Base-by-base conservation (phyloP, 2,888 invertebrate genomes). In the Prenolepis imparis region DNA sequence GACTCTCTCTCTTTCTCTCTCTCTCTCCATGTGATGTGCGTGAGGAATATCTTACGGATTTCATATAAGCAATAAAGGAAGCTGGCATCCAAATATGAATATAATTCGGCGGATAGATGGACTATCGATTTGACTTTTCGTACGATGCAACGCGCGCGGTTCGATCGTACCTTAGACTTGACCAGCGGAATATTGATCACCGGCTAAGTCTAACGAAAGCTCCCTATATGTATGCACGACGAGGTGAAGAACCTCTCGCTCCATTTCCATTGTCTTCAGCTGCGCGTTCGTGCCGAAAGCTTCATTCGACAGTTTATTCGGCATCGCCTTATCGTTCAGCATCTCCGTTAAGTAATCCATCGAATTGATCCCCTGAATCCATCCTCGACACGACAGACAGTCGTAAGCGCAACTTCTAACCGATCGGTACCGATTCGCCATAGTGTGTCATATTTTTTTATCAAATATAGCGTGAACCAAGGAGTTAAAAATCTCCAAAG, bases 231-330 rank as follows among this genome's bases (percentile, higher is more conserved):
- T 77, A 74, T 84, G 73, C 72, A 89, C 81, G 82, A 75, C 77
- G 92, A 89, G 94, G 94, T 94, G 91, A 94, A 94, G 93, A 93
- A 94, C 94, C 94, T 93, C 91, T 83, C 91, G 93, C 84, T 93
- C 93, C 86, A 93, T 87, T 93, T 93, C 48, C 86, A 88, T 59
- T 86, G 55, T 82, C 77, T 66, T 83, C 88, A 85, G 82, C 82
- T 83, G 85, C 73, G 52, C 72, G 70, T n/a, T 68, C 72, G 41
- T 64, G 18, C 32, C 44, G 36, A 78, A 78, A 61, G 61, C 78
- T 28, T 64, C 72, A 68, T 24, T 61, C 48, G 6, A 3, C 9
- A 83, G 83, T 80, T 82, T 75, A 81, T 68, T 84, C 61, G 55
- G 15, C 64, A 68, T 83, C 39, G 59, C 39, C 39, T 80, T 36